Base-by-base conservation (phyloP, 2,797 vertebrate genomes). In the Chrosomus eos region DNA sequence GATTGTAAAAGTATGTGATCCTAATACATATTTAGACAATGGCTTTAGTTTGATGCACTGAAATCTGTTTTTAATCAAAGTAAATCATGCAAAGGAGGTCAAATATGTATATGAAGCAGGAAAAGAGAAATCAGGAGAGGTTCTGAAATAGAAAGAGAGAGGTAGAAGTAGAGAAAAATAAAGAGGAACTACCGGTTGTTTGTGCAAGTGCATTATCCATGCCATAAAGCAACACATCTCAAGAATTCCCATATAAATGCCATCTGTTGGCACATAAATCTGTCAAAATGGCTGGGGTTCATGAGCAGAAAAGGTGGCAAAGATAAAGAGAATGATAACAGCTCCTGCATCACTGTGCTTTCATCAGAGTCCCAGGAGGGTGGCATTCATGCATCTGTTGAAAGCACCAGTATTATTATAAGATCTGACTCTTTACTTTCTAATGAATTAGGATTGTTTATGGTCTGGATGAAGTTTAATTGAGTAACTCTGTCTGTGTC, bases 191-290 rank as follows among this genome's bases (percentile, higher is more conserved):
- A 90, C 87, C 91, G 95, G 95, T 96, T 96, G 96, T 98, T 97
- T 97, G 96, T 96, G 97, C 93, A 95, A 97, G 96, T 97, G 96
- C 97, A 96, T 98, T 98, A 98, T 98, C 97, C 97, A 95, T 96
- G 96, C 96, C 95, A 95, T 96, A 97, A 97, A 97, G 96, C 96
- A 95, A 96, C 96, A 97, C 96, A 97, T 98, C 97, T 98, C 96
- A 96, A 97, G 95, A 96, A 96, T 96, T 96, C 95, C 95, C 95
- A 96, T 94, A 93, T 96, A 97, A 97, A 95, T 96, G 96, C 96
- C 97, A 97, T 97, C 97, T 97, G 97, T 96, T 96, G 95, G 95
- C 95, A 92, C 95, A 96, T 98, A 97, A 97, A 97, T 98, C 96
- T 97, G 95, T 96, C 94, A 93, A 92, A 93, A 93, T 89, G 91